Base-by-base conservation (phyloP, 2,797 vertebrate species). In the Prionace glauca region DNA sequence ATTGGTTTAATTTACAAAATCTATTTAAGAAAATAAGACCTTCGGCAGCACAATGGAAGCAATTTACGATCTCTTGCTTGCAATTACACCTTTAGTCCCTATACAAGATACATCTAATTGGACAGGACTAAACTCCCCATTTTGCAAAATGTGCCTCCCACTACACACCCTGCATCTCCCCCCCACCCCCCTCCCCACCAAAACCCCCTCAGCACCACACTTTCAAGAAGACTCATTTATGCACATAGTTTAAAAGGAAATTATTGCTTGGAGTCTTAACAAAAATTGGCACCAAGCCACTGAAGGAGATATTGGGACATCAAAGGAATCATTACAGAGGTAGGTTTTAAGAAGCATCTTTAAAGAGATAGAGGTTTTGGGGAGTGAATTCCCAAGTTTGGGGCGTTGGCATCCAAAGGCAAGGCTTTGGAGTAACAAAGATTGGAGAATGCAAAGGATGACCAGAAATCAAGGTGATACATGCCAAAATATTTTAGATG, bases 11-110 rank as follows among this genome's bases (percentile, higher is more conserved):
- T 95, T 95, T 95, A 60, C 41, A 56, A 71, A 56, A 77, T 77
- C 45, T 77, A 77, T 95, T 95, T 95, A 56, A 74, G 91, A 77
- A 95, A 95, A n/a, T 94, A 72, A 95, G 62, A 60, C 45, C 45
- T 74, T 56, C 8, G 29, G 29, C 71, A 56, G 45, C 60, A 65
- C 60, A 91, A 65, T 12, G 65, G 62, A 92, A 67, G 72, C 71
- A 95, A 95, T 74, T 74, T 94, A 74, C 50, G 50, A 95, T 95
- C 26, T 95, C 32, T n/a, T 95, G n/a, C 69, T 72, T 74, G 36
- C 71, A 95, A 77, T 72, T 77, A 50, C 45, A 95, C 41, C 93
- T 95, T 95, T 60, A 95, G 71, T 50, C 69, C 71, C 71, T 56
- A 8, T 11, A 32, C 5, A 56, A 77, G 45, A 26, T 41, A 50